Conservation (phyloP, 2,113 vertebrate species). For the Hippocampus guttulatus region DNA sequence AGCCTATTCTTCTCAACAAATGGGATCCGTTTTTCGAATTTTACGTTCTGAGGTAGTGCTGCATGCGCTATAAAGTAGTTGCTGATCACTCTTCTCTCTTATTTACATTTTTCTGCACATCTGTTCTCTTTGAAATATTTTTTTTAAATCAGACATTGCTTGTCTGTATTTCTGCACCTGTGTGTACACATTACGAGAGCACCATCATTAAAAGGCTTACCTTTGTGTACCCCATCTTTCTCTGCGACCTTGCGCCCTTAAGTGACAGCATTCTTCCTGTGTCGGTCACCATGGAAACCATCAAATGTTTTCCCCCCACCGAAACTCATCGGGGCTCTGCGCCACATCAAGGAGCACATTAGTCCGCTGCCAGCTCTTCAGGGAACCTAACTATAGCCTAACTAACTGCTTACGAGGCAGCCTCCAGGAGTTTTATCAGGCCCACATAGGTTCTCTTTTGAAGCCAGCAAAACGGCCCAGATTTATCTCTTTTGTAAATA, state of each 20-base stretch:
- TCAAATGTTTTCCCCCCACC: constrained; percentile 57
- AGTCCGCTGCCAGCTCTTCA: constrained; percentile 58
- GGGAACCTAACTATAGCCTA: constrained; percentile 59
- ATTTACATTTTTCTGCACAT: too few relatives aligned
- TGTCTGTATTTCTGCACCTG: too few relatives aligned
- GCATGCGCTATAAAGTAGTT: too few relatives aligned
- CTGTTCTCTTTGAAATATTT: too few relatives aligned
- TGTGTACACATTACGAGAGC: too few relatives aligned
- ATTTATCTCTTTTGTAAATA: constrained; percentile 42
- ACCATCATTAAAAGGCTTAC: constrained; percentile 24
- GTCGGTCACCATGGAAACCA: constrained; percentile 61
- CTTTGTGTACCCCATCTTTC: constrained; percentile 11
- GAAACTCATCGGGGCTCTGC: constrained; percentile 43
- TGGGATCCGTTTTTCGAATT: too few relatives aligned
- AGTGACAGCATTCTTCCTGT: constrained; percentile 60
- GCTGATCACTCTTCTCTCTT: too few relatives aligned
- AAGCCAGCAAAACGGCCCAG: constrained; percentile 36
- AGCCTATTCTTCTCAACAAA: too few relatives aligned
- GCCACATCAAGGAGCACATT: constrained; percentile 64
- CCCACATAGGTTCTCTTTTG: constrained; percentile 28
- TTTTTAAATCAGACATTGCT: too few relatives aligned
- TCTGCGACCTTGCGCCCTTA: constrained; percentile 17
- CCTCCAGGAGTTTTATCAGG: constrained; percentile 40
- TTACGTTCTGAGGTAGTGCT: too few relatives aligned
- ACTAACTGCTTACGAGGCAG: constrained; percentile 64